phyloP scores from a whole-genome alignment of 2,888 invertebrate genomes.

The Limnephilus auricula region DNA sequence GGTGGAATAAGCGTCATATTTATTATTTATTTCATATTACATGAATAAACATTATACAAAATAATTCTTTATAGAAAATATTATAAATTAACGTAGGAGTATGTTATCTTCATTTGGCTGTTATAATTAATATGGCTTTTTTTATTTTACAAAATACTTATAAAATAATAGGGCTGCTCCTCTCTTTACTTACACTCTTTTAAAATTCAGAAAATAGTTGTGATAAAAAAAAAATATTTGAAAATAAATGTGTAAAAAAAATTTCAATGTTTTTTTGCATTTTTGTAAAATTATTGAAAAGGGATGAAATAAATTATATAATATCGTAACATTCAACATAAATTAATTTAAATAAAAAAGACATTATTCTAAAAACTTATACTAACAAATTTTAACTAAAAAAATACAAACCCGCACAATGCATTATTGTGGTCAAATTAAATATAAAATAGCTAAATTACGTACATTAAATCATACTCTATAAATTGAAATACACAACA shows the following conservation, averaged over 20 bases:
- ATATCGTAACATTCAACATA: conserved; percentile 40
- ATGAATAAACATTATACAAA: background rate
- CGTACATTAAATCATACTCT: background rate
- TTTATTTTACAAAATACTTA: background rate
- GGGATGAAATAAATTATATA: conserved; percentile 39
- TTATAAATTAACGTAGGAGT: background rate
- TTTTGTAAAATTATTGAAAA: conserved; percentile 12
- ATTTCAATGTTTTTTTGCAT: background rate
- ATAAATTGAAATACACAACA: conserved; percentile 12
- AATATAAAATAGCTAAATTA: conserved; percentile 10
- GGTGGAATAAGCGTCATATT: conserved; percentile 30
- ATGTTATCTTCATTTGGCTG: background rate
- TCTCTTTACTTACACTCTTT: background rate
- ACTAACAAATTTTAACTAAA: conserved; percentile 1
- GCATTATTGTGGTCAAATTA: background rate
- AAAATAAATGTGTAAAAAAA: background rate
- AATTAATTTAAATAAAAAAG: conserved; percentile 14
- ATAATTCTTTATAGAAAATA: background rate
- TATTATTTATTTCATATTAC: background rate
- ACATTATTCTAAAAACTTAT: background rate
- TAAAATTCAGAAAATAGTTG: background rate
- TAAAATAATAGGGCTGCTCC: background rate
- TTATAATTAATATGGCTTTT: background rate
- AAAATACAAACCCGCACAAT: background rate
- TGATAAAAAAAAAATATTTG: background rate